Evolutionary conservation across 2,113 vertebrate species (phyloP).

Genomic region (Heloderma charlesbogerti): DNA sequence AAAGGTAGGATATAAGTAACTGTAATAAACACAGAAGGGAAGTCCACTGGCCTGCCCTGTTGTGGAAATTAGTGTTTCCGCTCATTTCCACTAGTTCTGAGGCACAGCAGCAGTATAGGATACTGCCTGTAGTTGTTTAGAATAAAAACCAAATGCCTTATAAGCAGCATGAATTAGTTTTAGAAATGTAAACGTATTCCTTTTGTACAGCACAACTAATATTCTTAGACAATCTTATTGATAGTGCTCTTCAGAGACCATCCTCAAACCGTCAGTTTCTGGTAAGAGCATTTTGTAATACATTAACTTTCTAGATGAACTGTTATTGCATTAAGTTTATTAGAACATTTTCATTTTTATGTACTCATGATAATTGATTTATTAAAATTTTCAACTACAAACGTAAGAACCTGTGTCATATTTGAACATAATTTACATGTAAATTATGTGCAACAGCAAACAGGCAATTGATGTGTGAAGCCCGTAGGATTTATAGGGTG

Average conservation of each 20-base stretch:
- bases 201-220: neutral
- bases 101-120: no score
- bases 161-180: neutral
- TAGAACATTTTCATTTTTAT: constrained; percentile 20
- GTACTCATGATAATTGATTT: constrained; percentile 23
- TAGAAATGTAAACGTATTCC: neutral
- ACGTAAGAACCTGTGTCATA: constrained; percentile 20
- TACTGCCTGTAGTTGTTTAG: neutral
- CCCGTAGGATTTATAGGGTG: neutral
- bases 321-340: neutral
- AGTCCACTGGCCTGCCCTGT: no score
- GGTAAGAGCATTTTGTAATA: neutral
- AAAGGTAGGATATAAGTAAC: no score
- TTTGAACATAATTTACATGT: constrained; percentile 41
- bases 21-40: no score
- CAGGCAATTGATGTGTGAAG: constrained; percentile 14
- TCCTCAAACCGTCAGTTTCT: neutral
- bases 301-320: neutral
- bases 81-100: no score
- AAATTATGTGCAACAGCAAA: constrained; percentile 18
- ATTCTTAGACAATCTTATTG: neutral
- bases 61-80: no score
- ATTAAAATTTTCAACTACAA: constrained; percentile 27
- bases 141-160: neutral
- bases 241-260: neutral